Percentiles rank a stretch among this genome's conserved stretches.
phyloP scores from a whole-genome alignment of 1,140 invertebrate species.

The Akabosia matsudoensis region DNA sequence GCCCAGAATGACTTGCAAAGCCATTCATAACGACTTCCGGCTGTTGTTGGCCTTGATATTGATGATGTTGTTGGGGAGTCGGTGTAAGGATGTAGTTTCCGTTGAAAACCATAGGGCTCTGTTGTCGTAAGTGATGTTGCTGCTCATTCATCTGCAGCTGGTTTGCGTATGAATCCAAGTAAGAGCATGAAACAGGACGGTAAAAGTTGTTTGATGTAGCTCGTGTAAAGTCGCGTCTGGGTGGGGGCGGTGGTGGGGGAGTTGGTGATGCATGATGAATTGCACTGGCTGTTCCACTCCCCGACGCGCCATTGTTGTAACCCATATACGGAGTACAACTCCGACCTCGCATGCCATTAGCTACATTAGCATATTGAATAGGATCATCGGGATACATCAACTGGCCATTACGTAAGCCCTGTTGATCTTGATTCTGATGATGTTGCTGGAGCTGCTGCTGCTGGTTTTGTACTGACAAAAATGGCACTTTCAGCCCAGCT shows the following conservation, averaged over 20 bases:
- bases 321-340: neutral
- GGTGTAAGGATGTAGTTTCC: neutral
- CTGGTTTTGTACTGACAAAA: constrained; percentile 18
- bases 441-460: neutral
- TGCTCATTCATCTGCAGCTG: neutral
- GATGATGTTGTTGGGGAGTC: neutral
- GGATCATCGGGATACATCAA: constrained; percentile 21
- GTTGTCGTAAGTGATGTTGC: neutral
- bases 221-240: constrained; percentile 30
- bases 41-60: neutral
- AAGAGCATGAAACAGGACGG: constrained; percentile 44
- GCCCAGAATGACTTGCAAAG: constrained; percentile 4
- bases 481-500: constrained; percentile 42
- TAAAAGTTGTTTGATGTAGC: constrained; percentile 40
- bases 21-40: neutral
- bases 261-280: constrained; percentile 25
- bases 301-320: neutral
- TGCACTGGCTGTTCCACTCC: neutral
- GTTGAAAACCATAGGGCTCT: constrained; percentile 12
- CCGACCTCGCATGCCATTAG: constrained; percentile 16
- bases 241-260: constrained; percentile 41
- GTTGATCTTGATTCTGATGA: neutral
- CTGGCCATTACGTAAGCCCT: constrained; percentile 16
- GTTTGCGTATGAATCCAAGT: constrained; percentile 35
- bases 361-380: constrained; percentile 23